Evolutionary conservation across 2,113 vertebrate genomes (phyloP), one percentile per base, ranked within the genome.

Genomic region (Anhinga anhinga): DNA sequence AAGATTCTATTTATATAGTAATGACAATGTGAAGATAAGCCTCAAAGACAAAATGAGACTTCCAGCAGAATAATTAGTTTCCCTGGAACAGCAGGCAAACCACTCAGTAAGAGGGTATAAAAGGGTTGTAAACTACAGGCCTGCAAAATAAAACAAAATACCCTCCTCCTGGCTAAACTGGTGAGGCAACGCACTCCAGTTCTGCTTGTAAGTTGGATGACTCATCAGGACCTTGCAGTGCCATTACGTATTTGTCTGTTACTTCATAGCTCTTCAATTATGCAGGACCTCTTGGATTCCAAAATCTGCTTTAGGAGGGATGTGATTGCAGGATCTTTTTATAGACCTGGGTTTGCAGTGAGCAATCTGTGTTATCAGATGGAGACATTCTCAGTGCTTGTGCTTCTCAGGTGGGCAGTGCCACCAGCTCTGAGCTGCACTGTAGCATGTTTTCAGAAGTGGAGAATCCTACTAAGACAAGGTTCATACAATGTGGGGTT

Each of bases 1-100:
- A 50, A n/a, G 47, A 72, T 90, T 92, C 91, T 97, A 93, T 97
- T 97, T 97, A 53, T 90, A 77, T 38, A 77, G 27, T 79, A 96
- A 86, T 59, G 81, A 90, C 58, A 95, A 67, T 66, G 71, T 55
- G 27, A 95, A 97, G 93, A 95, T 95, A 97, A 92, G 18, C 70
- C 53, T 93, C 77, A 88, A 94, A 93, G 87, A 86, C 62, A 93
- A 97, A 96, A 88, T 53, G 61, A 91, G 61, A 82, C 84, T 97
- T 94, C 69, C 85, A 85, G 45, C 67, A 79, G 88, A 92, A 73
- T 82, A 96, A 96, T 76, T 52, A 63, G 30, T 69, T 95, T 92
- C 70, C 86, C 87, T 83, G 86, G 62, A 97, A 91, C 88, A 96
- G 65, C 23, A 85, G 45, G 79, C 32, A 93, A 96, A 74, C 66